phyloP scores from a whole-genome alignment of 2,888 invertebrate genomes.

The Craniophora ligustri region DNA sequence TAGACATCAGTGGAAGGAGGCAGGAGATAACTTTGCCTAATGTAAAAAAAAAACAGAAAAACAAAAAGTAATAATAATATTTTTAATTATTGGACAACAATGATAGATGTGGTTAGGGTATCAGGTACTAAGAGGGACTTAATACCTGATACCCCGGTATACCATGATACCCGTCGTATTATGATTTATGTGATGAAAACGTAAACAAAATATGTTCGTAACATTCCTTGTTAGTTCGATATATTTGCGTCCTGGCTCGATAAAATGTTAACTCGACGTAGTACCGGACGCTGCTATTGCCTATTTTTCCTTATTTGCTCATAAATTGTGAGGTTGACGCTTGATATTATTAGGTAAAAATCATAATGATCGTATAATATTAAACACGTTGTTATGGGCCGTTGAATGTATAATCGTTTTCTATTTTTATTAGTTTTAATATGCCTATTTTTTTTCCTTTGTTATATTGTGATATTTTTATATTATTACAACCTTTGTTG shows the following conservation, averaged over 20 bases:
- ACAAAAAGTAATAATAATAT: too few relatives aligned
- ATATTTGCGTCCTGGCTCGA: slow-evolving; percentile 8
- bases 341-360: slow-evolving; percentile 37
- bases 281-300: slow-evolving; percentile 8
- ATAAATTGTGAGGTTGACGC: slow-evolving; percentile 7
- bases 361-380: slow-evolving; percentile 17
- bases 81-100: too few relatives aligned
- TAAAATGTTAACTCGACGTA: slow-evolving; percentile 27
- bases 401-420: not conserved
- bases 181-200: not conserved
- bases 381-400: slow-evolving; percentile 1
- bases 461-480: too few relatives aligned
- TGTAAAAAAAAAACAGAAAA: too few relatives aligned
- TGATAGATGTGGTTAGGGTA: too few relatives aligned
- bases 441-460: too few relatives aligned
- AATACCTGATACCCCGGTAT: too few relatives aligned
- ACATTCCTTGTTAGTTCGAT: slow-evolving; percentile 25
- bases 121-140: too few relatives aligned
- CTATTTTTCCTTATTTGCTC: slow-evolving; percentile 39
- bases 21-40: too few relatives aligned
- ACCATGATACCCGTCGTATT: too few relatives aligned
- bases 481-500: too few relatives aligned
- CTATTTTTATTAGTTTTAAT: not conserved
- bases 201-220: slow-evolving; percentile 1
- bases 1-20: too few relatives aligned